A percentile compares a stretch with the other conserved stretches of the same genome.
Conservation (phyloP, 2,113 vertebrate genomes). For the Proteles cristata region DNA sequence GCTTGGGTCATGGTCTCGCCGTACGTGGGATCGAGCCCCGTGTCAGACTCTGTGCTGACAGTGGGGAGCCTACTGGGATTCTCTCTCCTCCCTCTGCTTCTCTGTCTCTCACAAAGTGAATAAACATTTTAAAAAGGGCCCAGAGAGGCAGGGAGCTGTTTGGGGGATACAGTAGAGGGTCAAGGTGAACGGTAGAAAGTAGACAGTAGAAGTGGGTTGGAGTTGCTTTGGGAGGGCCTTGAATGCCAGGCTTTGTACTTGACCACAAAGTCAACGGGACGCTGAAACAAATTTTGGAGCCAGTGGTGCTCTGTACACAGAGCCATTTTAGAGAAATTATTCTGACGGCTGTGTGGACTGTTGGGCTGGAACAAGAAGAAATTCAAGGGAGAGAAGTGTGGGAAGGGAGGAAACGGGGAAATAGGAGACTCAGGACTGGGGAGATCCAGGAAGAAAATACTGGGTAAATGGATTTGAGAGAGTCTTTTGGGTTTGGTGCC, state of each 20-base stretch:
- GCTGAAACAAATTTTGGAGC: neutral
- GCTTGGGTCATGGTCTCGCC: too few relatives aligned
- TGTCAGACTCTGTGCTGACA: too few relatives aligned
- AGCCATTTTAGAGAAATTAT: slow-evolving; percentile 8
- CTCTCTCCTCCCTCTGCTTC: too few relatives aligned
- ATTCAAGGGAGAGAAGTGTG: neutral
- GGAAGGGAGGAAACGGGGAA: neutral
- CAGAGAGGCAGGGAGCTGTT: neutral
- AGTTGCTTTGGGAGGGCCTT: neutral
- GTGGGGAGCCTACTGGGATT: too few relatives aligned
- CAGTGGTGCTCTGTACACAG: neutral
- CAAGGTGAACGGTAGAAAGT: neutral
- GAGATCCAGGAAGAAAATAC: neutral
- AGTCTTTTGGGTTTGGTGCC: neutral
- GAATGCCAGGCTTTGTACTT: neutral
- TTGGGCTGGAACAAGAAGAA: neutral
- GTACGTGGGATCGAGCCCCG: too few relatives aligned
- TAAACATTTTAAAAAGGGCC: neutral
- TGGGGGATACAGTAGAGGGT: neutral
- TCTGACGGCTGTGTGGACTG: neutral
- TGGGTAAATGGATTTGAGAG: neutral
- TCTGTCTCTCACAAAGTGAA: too few relatives aligned
- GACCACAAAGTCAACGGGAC: neutral
- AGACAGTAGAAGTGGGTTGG: neutral
- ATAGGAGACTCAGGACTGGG: neutral